Evolutionary conservation across 64 coral and sea anemone genomes (phyloP).

Genomic region (Porites australiensis): DNA sequence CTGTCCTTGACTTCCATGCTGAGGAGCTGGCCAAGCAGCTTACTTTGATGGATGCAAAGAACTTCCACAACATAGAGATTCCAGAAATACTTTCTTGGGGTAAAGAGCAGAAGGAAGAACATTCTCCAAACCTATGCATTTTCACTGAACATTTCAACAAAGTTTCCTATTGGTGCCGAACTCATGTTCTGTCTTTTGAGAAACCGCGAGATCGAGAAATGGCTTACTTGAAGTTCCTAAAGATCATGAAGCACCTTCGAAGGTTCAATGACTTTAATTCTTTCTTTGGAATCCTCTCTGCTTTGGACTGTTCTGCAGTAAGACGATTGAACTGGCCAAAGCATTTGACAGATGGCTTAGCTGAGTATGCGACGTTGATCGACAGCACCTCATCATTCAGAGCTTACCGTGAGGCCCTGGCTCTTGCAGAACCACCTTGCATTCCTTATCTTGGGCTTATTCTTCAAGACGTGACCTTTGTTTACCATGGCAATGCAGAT

Average conservation of each 20-base stretch:
- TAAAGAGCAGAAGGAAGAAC: conserved; percentile 94
- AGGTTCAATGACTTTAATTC: conserved; percentile 99
- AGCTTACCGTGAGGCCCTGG: conserved; percentile 90
- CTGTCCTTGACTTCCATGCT: conserved; percentile 88
- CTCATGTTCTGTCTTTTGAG: conserved; percentile 95
- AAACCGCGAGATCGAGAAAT: conserved; percentile 95
- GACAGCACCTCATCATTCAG: conserved; percentile 97
- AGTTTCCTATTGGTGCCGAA: conserved; percentile 98
- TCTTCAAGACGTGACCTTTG: conserved; percentile 98
- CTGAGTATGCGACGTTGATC: conserved; percentile 88
- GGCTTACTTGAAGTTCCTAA: conserved; percentile 91
- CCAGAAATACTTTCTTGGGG: conserved; percentile 99
- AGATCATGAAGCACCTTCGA: conserved; percentile 99
- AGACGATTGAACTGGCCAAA: conserved; percentile 94
- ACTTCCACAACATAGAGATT: conserved; percentile 95
- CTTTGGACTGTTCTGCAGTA: conserved; percentile 97
- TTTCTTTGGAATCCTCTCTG: conserved; percentile 93
- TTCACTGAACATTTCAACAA: conserved; percentile 99
- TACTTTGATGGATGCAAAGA: conserved; percentile 90
- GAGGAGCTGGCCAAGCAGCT: conserved; percentile 89
- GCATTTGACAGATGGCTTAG: conserved; percentile 77
- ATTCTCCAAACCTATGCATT: conserved; percentile 88
- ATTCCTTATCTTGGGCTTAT: conserved; percentile 98
- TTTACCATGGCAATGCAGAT: conserved; percentile 94
- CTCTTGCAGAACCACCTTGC: conserved; percentile 78